Base-by-base conservation (phyloP, 2,113 vertebrate species). In the Upupa epops region DNA sequence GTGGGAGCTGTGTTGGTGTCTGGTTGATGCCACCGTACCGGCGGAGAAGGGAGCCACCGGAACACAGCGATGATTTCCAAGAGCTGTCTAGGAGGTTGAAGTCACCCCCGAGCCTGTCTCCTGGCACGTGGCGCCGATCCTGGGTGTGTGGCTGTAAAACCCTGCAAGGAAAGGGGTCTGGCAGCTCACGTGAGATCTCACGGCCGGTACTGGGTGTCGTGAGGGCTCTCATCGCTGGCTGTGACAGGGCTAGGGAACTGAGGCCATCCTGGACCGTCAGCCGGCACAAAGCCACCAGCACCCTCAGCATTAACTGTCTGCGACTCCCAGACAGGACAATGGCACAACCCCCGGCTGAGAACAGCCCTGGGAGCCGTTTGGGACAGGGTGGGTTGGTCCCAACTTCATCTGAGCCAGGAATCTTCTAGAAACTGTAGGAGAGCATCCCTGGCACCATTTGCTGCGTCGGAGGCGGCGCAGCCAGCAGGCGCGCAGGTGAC, bases 141-240 rank as follows among this genome's bases (percentile, higher is more conserved):
- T 69, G 45, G 45, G 45, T n/a, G 20, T 40, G 18, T 37, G 74
- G 48, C 79, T 88, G 86, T 88, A 96, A 92, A 94, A 91, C 63
- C 48, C 52, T 81, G 89, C 74, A 94, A 83, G 79, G 70, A 83
- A 63, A 92, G 60, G 37, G 48, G 73, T 51, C 36, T 76, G 70
- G 69, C 79, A 95, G 68, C 75, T 94, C 60, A 14, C 6, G 82
- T 56, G 46, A 76, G 52, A 9, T n/a, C 37, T 73, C 55, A 11
- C 56, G 65, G 36, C 66, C 66, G 71, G 78, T 75, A 87, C 66
- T 78, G 25, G 15, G 21, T 74, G 42, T 75, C 74, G 70, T 51
- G 68, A 87, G 69, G 55, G n/a, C 31, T 89, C 17, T 19, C n/a
- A 28, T 59, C 72, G 37, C 58, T 82, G 75, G 19, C 64, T 73